Percentiles rank a stretch among this genome's conserved stretches.
Evolutionary conservation across 2,888 invertebrate genomes (phyloP).

Genomic region (Clusia tigrina): DNA sequence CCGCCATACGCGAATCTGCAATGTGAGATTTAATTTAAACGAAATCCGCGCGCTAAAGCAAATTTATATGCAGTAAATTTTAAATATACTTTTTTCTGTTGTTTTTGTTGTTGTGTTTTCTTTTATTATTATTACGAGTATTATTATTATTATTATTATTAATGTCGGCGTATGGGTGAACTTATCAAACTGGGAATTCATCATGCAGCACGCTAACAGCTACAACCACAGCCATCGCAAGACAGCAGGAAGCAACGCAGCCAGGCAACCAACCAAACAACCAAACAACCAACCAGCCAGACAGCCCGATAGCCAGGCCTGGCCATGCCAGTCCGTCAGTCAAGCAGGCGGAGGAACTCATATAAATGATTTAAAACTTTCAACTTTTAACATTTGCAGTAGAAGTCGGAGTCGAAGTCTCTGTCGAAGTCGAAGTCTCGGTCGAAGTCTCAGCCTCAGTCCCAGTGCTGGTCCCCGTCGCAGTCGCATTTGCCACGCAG

Average conservation of each 20-base stretch:
- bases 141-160: constrained; percentile 45
- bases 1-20: no score
- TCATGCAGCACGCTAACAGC: constrained; percentile 54
- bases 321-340: background rate
- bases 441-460: background rate
- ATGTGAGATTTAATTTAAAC: background rate
- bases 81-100: background rate
- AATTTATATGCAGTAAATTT: background rate
- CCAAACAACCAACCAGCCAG: background rate
- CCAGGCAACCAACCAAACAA: background rate
- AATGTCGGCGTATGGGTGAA: constrained; percentile 56
- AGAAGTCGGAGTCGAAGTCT: no score
- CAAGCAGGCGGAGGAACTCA: constrained; percentile 28
- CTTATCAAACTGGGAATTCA: constrained; percentile 57
- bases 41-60: background rate
- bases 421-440: no score
- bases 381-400: background rate
- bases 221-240: background rate
- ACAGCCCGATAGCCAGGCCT: background rate
- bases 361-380: constrained; percentile 53
- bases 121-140: no score
- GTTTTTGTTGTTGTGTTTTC: background rate
- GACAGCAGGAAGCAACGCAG: background rate
- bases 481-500: background rate
- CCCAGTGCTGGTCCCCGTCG: background rate